phyloP scores from a whole-genome alignment of 2,888 invertebrate genomes.

The Tipula helvola region DNA sequence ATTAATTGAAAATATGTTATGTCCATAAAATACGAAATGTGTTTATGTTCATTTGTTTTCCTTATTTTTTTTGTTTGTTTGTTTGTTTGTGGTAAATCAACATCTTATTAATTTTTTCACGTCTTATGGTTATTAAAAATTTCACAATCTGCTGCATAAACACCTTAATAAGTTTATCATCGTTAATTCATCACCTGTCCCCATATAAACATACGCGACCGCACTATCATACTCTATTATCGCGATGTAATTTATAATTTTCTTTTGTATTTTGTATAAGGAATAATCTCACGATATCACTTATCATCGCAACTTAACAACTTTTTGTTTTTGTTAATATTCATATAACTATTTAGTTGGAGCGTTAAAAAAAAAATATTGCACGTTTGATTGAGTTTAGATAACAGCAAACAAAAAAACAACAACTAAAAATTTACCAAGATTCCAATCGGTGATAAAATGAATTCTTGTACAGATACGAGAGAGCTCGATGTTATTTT shows the following conservation, averaged over 20 bases:
- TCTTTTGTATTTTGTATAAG: neutral
- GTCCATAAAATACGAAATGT: neutral
- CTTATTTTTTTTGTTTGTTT: neutral
- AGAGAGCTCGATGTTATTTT: neutral
- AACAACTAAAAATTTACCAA: neutral
- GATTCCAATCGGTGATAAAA: neutral
- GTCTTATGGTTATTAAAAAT: neutral
- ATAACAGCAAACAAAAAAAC: neutral
- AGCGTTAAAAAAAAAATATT: neutral
- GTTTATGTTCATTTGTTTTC: neutral
- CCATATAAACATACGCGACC: neutral
- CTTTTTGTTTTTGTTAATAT: neutral
- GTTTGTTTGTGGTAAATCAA: neutral
- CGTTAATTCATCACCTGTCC: neutral
- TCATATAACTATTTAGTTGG: neutral
- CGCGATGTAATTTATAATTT: neutral
- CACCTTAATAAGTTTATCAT: neutral
- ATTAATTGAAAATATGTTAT: conserved; percentile 4
- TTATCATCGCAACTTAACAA: neutral
- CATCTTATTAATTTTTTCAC: neutral
- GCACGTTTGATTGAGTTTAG: neutral
- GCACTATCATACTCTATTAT: neutral
- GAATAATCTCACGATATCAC: neutral
- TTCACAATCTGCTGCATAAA: neutral
- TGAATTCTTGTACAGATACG: neutral